Evolutionary conservation across 2,888 invertebrate genomes (phyloP), one percentile per base, ranked within the genome.

Genomic region (Clivina fossor): DNA sequence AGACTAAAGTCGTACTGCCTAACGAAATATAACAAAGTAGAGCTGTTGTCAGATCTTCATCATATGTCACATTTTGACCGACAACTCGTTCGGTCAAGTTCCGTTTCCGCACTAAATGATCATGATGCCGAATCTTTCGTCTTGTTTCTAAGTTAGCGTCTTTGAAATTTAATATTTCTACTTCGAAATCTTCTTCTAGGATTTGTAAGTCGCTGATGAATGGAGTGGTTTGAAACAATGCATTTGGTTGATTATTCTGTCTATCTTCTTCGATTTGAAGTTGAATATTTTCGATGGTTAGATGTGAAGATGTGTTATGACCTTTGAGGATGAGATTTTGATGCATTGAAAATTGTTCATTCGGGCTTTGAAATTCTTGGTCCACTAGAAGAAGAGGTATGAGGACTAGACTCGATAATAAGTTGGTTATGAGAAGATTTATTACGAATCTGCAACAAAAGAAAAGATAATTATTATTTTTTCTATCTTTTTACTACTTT

Each of bases 1-100:
- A 79, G 19, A 79, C 73, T 48, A 79, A 71, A 46, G 79, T 80
- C 28, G 85, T 83, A 62, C 81, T 79, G 44, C 82, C 82, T 64
- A 87, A 86, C 22, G 81, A 80, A 24, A 79, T 64, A 49, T 70
- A 70, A 58, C 74, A 74, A 49, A 72, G 59, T n/a, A 58, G 56
- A 24, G 48, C 50, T 32, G 47, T 33, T n/a, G 28, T n/a, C 20
- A 1, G 19, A 11, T 3, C 32, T 8, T 16, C 24, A 1, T 18
- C 35, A 4, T 5, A 16, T 1, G 38, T 38, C 16, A 13, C 13
- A 26, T 49, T 49, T 56, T 24, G 2, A 58, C 20, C 18, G 7
- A 26, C 18, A 13, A 40, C 19, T 37, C 56, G 44, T 16, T 35
- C 18, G 4, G 44, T 35, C 9, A 33, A 7, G 7, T 53, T 53